phyloP scores from a whole-genome alignment of 2,888 invertebrate genomes.

The Lissocephala sabroskyi region DNA sequence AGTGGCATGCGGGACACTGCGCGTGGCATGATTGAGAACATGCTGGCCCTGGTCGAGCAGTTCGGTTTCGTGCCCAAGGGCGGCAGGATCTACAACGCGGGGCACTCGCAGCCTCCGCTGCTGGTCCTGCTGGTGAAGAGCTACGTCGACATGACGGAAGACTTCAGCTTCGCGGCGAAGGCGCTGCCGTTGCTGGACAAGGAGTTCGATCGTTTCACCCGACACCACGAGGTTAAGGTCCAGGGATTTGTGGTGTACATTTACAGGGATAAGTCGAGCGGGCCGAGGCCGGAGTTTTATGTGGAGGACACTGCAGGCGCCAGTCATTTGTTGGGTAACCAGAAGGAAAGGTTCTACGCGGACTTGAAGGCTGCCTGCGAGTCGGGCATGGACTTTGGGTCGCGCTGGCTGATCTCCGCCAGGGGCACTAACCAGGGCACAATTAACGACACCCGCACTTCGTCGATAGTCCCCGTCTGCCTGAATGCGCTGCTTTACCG shows the following conservation, averaged over 20 bases:
- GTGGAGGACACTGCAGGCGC: constrained; percentile 79
- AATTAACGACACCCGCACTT: constrained; percentile 83
- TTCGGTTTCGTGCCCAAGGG: constrained; percentile 92
- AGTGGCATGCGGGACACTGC: constrained; percentile 89
- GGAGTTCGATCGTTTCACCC: constrained; percentile 89
- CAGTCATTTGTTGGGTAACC: constrained; percentile 74
- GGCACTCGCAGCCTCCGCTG: constrained; percentile 87
- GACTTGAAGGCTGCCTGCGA: constrained; percentile 93
- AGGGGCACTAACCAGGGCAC: constrained; percentile 80
- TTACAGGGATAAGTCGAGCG: constrained; percentile 83
- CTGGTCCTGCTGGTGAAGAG: constrained; percentile 87
- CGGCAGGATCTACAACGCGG: constrained; percentile 89
- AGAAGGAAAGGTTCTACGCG: constrained; percentile 80
- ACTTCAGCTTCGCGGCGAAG: constrained; percentile 78
- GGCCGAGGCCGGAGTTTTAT: constrained; percentile 94
- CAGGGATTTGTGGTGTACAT: constrained; percentile 79
- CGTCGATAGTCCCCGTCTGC: constrained; percentile 91
- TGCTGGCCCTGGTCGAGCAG: constrained; percentile 82
- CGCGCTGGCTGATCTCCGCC: constrained; percentile 85
- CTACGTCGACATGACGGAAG: constrained; percentile 82
- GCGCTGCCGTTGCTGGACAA: constrained; percentile 80
- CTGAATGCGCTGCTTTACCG: constrained; percentile 89
- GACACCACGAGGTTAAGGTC: constrained; percentile 79
- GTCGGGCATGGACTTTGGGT: constrained; percentile 96
- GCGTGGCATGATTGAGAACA: constrained; percentile 88